Conservation (phyloP, 2,113 vertebrate genomes). For the Oceanodroma tethys region DNA sequence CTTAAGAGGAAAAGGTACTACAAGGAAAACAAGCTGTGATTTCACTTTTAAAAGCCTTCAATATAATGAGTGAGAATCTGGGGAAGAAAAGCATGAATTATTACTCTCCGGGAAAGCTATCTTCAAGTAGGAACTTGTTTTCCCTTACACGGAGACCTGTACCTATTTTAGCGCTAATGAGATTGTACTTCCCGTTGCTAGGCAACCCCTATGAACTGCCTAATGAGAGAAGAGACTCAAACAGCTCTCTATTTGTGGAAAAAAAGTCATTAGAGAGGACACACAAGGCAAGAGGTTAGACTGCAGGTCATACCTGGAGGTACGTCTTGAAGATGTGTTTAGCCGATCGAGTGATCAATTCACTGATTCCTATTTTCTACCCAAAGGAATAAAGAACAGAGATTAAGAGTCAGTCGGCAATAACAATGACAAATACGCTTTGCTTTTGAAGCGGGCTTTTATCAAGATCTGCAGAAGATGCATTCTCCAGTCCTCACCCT, state of each 20-base stretch:
- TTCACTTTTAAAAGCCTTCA: constrained; percentile 16
- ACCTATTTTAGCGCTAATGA: constrained; percentile 38
- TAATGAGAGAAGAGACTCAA: constrained; percentile 3
- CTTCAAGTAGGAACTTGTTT: constrained; percentile 20
- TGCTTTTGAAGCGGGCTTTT: background rate
- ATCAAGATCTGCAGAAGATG: background rate
- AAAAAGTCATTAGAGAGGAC: background rate
- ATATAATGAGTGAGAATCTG: background rate
- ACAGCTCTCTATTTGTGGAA: background rate
- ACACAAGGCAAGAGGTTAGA: background rate
- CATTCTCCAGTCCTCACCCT: background rate
- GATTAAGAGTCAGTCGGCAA: background rate
- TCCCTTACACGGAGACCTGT: background rate
- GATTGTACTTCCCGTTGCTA: constrained; percentile 24
- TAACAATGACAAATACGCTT: background rate
- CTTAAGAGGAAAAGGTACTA: background rate
- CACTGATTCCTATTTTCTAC: constrained; percentile 93
- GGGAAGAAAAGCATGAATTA: background rate
- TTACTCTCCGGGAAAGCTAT: background rate
- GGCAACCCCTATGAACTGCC: background rate
- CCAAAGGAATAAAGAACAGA: constrained; percentile 14
- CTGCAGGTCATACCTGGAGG: constrained; percentile 84
- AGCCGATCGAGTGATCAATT: constrained; percentile 94
- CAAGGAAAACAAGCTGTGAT: constrained; percentile 5
- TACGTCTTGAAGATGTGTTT: constrained; percentile 99